Base-by-base conservation (phyloP, 2,797 vertebrate genomes). In the Chelon labrosus region DNA sequence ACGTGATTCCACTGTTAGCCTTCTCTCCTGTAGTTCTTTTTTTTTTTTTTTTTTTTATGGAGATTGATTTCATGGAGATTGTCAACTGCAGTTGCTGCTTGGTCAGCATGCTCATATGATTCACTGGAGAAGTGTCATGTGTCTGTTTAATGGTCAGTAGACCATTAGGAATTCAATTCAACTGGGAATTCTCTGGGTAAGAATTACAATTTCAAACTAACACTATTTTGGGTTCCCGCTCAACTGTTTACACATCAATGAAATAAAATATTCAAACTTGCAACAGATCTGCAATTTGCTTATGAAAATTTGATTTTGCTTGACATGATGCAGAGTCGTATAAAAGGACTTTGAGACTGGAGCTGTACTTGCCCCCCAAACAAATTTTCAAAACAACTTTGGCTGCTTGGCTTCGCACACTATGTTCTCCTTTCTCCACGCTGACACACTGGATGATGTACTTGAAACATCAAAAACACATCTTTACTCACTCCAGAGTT, bases 391-490 rank as follows among this genome's bases (percentile, higher is more conserved):
- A 66, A 70, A 59, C 50, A 66, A 51, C 14, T 57, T 60, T 78
- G 52, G 73, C 71, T 47, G 6, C 52, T 12, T 69, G 74, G 54
- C 56, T 80, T 78, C 61, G 42, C 0, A 37, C 62, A 3, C 20
- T 35, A 61, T 38, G 62, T 62, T 84, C 58, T 51, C 65, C 67
- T 65, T 46, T 55, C 50, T 69, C 51, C 61, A 67, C 5, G 0
- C 54, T 31, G 56, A 80, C 65, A 64, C 39, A 66, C 56, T 70
- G 58, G 61, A 47, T 74, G 70, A 73, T 62, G 58, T 53, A 47
- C 54, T 75, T 65, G 11, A 62, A 75, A 83, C 77, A 75, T 75
- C 58, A 70, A 75, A 68, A 74, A 75, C 46, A 67, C 25, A 5
- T 79, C 44, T 82, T 71, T 71, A 54, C 41, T 85, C 62, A 54